Percentiles rank a stretch among this genome's conserved stretches.
These are phyloP conservation scores for Atrichornis clamosus DNA, from an alignment of 2,113 vertebrate species.

Conservation along the genomic window DNA sequence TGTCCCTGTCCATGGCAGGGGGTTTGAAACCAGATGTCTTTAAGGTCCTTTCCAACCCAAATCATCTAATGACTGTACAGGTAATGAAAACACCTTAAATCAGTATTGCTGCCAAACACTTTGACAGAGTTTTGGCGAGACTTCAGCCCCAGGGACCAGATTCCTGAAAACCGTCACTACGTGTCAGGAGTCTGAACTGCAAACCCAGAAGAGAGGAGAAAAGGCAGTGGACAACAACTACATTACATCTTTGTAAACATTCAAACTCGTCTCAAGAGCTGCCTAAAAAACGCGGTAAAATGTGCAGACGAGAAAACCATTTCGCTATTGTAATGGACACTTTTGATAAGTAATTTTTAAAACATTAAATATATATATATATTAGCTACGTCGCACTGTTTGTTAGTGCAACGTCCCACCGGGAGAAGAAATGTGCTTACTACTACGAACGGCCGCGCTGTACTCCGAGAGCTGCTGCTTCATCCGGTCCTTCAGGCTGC, in stretches of 20 bases:
- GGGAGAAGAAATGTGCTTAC: neutral
- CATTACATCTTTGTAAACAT: accelerated
- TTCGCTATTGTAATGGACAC: accelerated
- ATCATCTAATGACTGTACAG: accelerated
- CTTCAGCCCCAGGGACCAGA: neutral
- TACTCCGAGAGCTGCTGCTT: conserved; percentile 61
- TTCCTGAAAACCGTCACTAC: neutral
- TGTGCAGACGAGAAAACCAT: neutral
- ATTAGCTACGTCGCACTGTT: neutral
- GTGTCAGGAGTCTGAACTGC: accelerated
- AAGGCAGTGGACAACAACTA: too few relatives aligned
- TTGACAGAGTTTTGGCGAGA: neutral
- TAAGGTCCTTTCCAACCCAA: neutral
- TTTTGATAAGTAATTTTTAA: neutral
- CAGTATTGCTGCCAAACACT: neutral
- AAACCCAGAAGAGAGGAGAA: neutral
- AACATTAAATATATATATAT: neutral
- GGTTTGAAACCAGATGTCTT: neutral
- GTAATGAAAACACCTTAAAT: accelerated
- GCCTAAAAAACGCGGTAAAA: accelerated
- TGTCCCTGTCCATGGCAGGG: neutral
- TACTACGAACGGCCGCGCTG: neutral
- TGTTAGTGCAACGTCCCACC: neutral
- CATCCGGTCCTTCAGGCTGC: conserved; percentile 52
- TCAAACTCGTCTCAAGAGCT: accelerated